Percentiles rank a stretch among this genome's conserved stretches.
These are phyloP conservation scores for Macaria liturata DNA, from an alignment of 2,888 invertebrate genomes.

Conservation along the genomic window DNA sequence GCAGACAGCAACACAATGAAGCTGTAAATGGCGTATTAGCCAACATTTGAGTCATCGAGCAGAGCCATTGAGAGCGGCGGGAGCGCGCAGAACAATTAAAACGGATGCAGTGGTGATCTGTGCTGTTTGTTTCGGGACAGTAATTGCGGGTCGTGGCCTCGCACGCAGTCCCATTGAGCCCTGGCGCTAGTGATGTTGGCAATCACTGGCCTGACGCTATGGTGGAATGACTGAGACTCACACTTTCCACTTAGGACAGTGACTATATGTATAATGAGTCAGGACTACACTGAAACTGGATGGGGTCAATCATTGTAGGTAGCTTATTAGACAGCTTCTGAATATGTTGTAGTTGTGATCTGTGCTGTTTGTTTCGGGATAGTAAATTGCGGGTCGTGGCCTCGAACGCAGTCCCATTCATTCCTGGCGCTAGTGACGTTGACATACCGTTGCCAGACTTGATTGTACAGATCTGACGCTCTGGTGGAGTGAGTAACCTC, in stretches of 20 bases:
- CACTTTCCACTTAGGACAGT: not conserved
- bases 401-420: constrained; percentile 59
- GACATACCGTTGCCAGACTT: constrained; percentile 5
- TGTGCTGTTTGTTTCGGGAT: constrained; percentile 71
- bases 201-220: constrained; percentile 17
- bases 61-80: constrained; percentile 49
- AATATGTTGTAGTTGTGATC: constrained; percentile 50
- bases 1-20: constrained; percentile 20
- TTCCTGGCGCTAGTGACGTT: constrained; percentile 27
- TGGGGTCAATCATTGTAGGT: too few relatives aligned
- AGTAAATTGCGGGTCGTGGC: constrained; percentile 75
- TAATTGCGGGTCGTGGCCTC: constrained; percentile 75
- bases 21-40: constrained; percentile 11
- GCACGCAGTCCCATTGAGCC: constrained; percentile 55
- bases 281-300: too few relatives aligned
- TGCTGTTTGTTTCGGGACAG: constrained; percentile 71
- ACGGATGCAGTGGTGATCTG: constrained; percentile 56
- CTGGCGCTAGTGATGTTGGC: constrained; percentile 27
- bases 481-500: constrained; percentile 5
- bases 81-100: constrained; percentile 67
- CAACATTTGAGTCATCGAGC: constrained; percentile 34
- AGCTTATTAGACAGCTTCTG: too few relatives aligned
- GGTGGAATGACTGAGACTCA: constrained; percentile 5
- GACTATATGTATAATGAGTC: not conserved
- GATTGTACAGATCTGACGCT: constrained; percentile 10